phyloP scores from a whole-genome alignment of 2,888 invertebrate genomes.

The Macrosoma leucophasiata region DNA sequence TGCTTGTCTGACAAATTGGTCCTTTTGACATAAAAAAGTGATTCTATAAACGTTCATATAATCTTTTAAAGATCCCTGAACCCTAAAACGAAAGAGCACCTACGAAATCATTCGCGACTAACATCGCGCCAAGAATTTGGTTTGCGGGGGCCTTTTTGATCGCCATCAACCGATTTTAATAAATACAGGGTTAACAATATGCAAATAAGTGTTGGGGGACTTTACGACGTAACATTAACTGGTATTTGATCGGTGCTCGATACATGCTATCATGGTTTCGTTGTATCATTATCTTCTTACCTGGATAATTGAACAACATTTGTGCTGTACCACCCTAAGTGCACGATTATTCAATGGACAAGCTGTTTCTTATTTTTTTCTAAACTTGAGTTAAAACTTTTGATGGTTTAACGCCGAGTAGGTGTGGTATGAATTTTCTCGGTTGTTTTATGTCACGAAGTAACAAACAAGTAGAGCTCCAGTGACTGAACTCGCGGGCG shows the following conservation, averaged over 20 bases:
- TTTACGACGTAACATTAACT: conserved; percentile 53
- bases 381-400: too few relatives aligned
- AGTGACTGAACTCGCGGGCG: too few relatives aligned
- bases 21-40: too few relatives aligned
- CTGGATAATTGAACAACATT: conserved; percentile 7
- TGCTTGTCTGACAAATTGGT: too few relatives aligned
- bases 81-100: conserved; percentile 20
- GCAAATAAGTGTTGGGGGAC: conserved; percentile 39
- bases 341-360: conserved; percentile 3
- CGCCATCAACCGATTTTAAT: conserved; percentile 47
- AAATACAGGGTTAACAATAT: conserved; percentile 45
- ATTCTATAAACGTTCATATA: too few relatives aligned
- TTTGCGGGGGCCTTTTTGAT: conserved; percentile 31
- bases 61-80: too few relatives aligned
- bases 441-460: too few relatives aligned
- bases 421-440: too few relatives aligned
- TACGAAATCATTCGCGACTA: conserved; percentile 41
- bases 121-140: conserved; percentile 34
- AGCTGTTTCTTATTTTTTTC: too few relatives aligned
- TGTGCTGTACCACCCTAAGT: not conserved
- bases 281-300: conserved; percentile 9
- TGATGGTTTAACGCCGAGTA: too few relatives aligned
- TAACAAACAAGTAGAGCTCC: too few relatives aligned
- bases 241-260: conserved; percentile 46
- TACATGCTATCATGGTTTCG: conserved; percentile 20